Conservation (phyloP, 2,888 invertebrate species). For the Synanthedon vespiformis region DNA sequence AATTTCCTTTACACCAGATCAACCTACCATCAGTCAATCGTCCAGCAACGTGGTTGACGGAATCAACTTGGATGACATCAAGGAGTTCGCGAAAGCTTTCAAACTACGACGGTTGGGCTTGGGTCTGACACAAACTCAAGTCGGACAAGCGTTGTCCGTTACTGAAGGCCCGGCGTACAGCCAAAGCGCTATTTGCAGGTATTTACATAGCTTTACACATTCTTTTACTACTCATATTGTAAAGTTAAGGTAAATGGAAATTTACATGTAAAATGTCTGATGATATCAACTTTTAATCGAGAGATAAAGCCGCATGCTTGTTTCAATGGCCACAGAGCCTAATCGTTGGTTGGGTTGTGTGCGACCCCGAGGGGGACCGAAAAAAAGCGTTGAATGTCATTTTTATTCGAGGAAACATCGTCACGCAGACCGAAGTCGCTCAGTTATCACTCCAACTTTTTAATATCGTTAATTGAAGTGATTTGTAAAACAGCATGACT, state of each 20-base stretch:
- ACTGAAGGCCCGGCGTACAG: conserved; percentile 98
- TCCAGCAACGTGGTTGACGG: conserved; percentile 96
- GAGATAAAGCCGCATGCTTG: conserved; percentile 61
- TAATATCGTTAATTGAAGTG: conserved; percentile 70
- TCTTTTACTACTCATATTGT: too few relatives aligned
- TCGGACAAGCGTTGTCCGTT: conserved; percentile 95
- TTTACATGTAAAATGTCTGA: not conserved
- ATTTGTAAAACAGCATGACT: conserved; percentile 71
- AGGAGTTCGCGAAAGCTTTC: conserved; percentile 98
- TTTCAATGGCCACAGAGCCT: conserved; percentile 19
- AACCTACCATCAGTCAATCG: conserved; percentile 93
- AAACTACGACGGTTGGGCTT: conserved; percentile 92
- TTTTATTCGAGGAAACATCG: conserved; percentile 27
- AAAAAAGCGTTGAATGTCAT: conserved; percentile 18
- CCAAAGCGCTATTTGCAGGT: conserved; percentile 99
- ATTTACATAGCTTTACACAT: conserved; percentile 24
- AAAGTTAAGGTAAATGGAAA: not conserved
- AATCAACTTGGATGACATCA: conserved; percentile 96
- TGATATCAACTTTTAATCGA: conserved; percentile 7
- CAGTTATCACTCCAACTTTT: conserved; percentile 61
- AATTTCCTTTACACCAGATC: conserved; percentile 70
- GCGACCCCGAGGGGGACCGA: conserved; percentile 20
- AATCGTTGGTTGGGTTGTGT: conserved; percentile 14
- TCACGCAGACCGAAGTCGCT: conserved; percentile 39
- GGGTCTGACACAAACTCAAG: conserved; percentile 96